phyloP scores from a whole-genome alignment of 1,140 invertebrate species.

The Bombus pyrosoma region DNA sequence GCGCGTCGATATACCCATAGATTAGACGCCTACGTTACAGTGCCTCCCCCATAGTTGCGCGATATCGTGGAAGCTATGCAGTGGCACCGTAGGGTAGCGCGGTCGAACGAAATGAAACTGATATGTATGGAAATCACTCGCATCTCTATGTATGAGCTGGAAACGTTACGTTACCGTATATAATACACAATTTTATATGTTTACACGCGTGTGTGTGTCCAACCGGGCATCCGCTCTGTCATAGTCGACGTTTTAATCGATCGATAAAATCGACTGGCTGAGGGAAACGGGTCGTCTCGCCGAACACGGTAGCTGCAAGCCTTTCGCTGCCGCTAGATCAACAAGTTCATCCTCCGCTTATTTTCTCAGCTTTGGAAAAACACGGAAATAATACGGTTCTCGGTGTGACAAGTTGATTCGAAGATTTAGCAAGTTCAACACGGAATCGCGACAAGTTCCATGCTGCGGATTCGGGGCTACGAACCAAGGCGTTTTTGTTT shows the following conservation, averaged over 20 bases:
- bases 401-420: not conserved
- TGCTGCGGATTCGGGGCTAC: too few species aligned
- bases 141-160: constrained; percentile 70
- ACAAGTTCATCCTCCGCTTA: constrained; percentile 3
- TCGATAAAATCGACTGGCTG: constrained; percentile 22
- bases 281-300: not conserved
- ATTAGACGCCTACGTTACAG: constrained; percentile 37
- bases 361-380: not conserved
- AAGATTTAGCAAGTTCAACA: not conserved
- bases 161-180: constrained; percentile 55
- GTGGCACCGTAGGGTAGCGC: constrained; percentile 26
- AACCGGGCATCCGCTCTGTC: too few species aligned
- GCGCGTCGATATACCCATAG: constrained; percentile 24
- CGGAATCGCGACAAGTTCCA: not conserved
- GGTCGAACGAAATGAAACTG: constrained; percentile 68
- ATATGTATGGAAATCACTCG: constrained; percentile 73
- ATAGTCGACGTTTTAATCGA: constrained; percentile 31
- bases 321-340: not conserved
- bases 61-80: constrained; percentile 12
- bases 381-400: not conserved
- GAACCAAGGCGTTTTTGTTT: too few species aligned
- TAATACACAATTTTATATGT: constrained; percentile 50
- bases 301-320: not conserved
- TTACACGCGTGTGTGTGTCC: constrained; percentile 26
- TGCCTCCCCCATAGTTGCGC: not conserved